Percentiles rank a stretch among this genome's conserved stretches.
Conservation (phyloP, 2,113 vertebrate species). For the Seriola rivoliana region DNA sequence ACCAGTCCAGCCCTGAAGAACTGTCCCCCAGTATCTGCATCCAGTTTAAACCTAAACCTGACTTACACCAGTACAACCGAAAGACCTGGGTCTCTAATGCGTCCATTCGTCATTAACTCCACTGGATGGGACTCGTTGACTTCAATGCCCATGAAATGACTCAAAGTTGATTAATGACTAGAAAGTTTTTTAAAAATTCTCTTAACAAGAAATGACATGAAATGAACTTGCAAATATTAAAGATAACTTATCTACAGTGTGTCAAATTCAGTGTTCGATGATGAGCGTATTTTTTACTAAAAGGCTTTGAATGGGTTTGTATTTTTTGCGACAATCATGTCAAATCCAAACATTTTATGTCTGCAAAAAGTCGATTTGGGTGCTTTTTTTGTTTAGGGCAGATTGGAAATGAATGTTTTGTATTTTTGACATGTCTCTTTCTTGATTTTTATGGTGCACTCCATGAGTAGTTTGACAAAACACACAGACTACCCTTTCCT, state of each 20-base stretch:
- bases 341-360: constrained; percentile 50
- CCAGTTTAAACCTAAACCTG: constrained; percentile 18
- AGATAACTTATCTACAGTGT: constrained; percentile 54
- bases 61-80: constrained; percentile 6
- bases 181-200: constrained; percentile 1
- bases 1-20: constrained; percentile 50
- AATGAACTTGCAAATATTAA: constrained; percentile 46
- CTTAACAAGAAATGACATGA: constrained; percentile 19
- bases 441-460: constrained; percentile 34
- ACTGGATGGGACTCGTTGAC: constrained; percentile 57
- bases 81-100: constrained; percentile 24
- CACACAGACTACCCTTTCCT: background rate
- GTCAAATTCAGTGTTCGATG: constrained; percentile 59
- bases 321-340: constrained; percentile 72
- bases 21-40: constrained; percentile 29
- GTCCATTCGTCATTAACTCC: constrained; percentile 33
- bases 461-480: constrained; percentile 16
- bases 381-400: constrained; percentile 26
- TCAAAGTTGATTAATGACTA: constrained; percentile 22
- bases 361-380: background rate
- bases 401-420: constrained; percentile 65
- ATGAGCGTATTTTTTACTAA: constrained; percentile 68
- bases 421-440: constrained; percentile 39
- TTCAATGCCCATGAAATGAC: constrained; percentile 16
- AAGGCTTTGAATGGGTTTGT: constrained; percentile 64